phyloP scores from a whole-genome alignment of 2,888 invertebrate genomes.

The Pedicia rivosa region DNA sequence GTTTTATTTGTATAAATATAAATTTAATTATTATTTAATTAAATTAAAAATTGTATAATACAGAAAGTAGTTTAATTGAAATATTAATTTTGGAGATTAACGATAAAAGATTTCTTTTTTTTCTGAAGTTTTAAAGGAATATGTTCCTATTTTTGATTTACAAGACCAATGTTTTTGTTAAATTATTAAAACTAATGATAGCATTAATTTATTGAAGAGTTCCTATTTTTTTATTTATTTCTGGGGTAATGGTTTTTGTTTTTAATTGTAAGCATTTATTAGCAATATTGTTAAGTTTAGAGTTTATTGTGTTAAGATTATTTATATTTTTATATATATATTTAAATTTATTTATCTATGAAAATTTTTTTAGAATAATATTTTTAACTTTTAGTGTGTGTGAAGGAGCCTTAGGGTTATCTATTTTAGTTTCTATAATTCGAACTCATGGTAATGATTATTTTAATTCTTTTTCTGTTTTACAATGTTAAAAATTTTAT shows the following conservation, averaged over 20 bases:
- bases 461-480: conserved; percentile 40
- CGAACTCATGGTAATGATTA: conserved; percentile 46
- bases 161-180: conserved; percentile 51
- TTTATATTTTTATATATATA: conserved; percentile 35
- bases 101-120: conserved; percentile 31
- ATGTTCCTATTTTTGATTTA: conserved; percentile 42
- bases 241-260: conserved; percentile 36
- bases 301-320: conserved; percentile 40
- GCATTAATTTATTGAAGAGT: conserved; percentile 29
- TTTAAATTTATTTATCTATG: conserved; percentile 32
- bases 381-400: conserved; percentile 47
- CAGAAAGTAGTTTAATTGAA: conserved; percentile 48
- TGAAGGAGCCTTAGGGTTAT: conserved; percentile 45
- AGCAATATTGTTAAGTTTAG: conserved; percentile 40
- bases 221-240: conserved; percentile 34
- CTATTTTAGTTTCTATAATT: conserved; percentile 43
- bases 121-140: conserved; percentile 40
- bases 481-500: conserved; percentile 41
- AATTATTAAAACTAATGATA: conserved; percentile 47
- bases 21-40: conserved; percentile 23
- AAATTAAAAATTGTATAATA: conserved; percentile 22
- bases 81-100: conserved; percentile 58
- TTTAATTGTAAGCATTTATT: conserved; percentile 41
- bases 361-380: conserved; percentile 40
- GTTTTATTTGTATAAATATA: conserved; percentile 29